A percentile compares a stretch with the other conserved stretches of the same genome.
Conservation (phyloP, 92 coral and sea anemone genomes). For the Metridium senile region DNA sequence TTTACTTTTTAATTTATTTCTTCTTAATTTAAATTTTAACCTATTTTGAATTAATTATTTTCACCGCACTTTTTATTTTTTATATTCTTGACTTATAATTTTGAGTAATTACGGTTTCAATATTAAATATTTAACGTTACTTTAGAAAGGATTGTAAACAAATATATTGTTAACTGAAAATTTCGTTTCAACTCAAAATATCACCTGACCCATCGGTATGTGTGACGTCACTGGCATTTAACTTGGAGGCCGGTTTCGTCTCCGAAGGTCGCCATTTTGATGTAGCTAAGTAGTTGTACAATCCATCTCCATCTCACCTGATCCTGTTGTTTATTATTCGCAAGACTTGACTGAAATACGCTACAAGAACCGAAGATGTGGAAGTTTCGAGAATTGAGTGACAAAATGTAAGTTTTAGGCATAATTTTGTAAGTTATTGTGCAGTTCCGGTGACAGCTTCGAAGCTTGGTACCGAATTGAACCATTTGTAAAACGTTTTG, state of each 20-base stretch:
- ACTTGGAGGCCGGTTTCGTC: slow-evolving; percentile 36
- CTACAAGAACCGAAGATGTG: slow-evolving; percentile 70
- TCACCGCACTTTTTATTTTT: no score
- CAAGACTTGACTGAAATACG: not conserved
- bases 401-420: slow-evolving; percentile 74
- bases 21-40: no score
- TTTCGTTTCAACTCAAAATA: not conserved
- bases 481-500: slow-evolving; percentile 9
- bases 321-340: slow-evolving; percentile 14
- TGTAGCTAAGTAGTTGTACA: slow-evolving; percentile 16
- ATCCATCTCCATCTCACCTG: slow-evolving; percentile 74
- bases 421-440: slow-evolving; percentile 28
- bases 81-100: no score
- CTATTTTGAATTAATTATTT: no score
- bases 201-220: slow-evolving; percentile 61
- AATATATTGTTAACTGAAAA: not conserved
- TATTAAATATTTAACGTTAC: no score
- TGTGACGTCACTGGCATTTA: slow-evolving; percentile 66
- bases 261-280: slow-evolving; percentile 68
- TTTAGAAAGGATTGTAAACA: not conserved
- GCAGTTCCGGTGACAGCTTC: slow-evolving; percentile 39
- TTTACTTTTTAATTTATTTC: no score
- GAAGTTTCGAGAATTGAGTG: slow-evolving; percentile 95
- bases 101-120: not conserved
- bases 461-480: slow-evolving; percentile 38